Evolutionary conservation across 2,797 vertebrate species (phyloP).

Genomic region (Syngnathus acus): DNA sequence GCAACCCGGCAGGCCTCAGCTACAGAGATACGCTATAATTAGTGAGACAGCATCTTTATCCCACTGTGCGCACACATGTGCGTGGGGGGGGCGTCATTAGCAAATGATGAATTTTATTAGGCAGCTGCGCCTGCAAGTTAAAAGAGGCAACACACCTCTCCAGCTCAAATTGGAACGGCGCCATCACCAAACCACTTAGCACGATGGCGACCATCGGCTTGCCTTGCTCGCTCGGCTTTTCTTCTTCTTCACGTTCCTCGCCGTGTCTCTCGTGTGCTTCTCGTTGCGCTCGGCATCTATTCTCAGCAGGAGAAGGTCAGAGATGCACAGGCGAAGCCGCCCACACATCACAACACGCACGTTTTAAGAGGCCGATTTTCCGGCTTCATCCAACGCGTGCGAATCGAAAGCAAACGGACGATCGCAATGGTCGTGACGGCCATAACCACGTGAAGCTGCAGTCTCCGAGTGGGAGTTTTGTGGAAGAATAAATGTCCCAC

Average conservation of each 20-base stretch:
- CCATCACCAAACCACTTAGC: neutral
- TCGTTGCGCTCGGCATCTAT: constrained; percentile 34
- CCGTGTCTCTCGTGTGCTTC: neutral
- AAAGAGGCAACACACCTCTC: constrained; percentile 6
- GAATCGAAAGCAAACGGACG: too few relatives aligned
- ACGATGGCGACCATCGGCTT: neutral
- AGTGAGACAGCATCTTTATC: constrained; percentile 55
- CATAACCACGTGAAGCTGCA: neutral
- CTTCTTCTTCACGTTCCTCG: constrained; percentile 10
- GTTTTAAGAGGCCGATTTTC: constrained; percentile 33
- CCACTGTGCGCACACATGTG: constrained; percentile 4
- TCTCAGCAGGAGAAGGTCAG: constrained; percentile 64
- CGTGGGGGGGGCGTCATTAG: constrained; percentile 47
- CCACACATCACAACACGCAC: constrained; percentile 51
- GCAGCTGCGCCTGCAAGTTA: constrained; percentile 41
- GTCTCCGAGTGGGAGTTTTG: constrained; percentile 5
- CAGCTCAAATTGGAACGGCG: neutral
- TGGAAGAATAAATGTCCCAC: neutral
- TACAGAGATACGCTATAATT: constrained; percentile 57
- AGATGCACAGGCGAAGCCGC: constrained; percentile 59
- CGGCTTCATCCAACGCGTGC: constrained; percentile 11
- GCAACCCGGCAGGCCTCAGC: constrained; percentile 40
- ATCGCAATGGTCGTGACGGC: too few relatives aligned
- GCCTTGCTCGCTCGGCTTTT: constrained; percentile 6
- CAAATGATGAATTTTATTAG: constrained; percentile 66